phyloP scores from a whole-genome alignment of 2,113 vertebrate genomes.

The Poecilia latipinna region DNA sequence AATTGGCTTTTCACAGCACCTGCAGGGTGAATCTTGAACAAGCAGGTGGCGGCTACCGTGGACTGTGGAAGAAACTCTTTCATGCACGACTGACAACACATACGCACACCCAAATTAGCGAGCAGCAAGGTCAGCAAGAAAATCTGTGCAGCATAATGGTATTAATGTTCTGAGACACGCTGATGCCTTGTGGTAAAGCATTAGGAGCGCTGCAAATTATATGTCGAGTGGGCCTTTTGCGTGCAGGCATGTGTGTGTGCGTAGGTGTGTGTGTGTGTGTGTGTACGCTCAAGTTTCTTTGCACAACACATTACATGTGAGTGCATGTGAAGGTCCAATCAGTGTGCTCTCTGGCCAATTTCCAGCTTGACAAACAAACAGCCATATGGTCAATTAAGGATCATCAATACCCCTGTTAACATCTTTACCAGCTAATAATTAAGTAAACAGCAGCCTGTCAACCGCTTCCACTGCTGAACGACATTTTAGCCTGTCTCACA shows the following conservation, averaged over 20 bases:
- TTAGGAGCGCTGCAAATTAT: constrained; percentile 39
- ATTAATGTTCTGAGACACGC: constrained; percentile 50
- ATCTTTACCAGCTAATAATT: constrained; percentile 72
- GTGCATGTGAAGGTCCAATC: constrained; percentile 24
- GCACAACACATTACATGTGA: constrained; percentile 17
- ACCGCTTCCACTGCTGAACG: constrained; percentile 40
- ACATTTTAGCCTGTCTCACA: constrained; percentile 26
- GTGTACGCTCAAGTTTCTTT: not conserved
- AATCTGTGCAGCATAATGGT: constrained; percentile 29
- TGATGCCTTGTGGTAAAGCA: constrained; percentile 47
- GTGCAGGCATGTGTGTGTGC: not conserved
- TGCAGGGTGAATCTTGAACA: constrained; percentile 27
- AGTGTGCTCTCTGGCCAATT: constrained; percentile 48
- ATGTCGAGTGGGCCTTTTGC: constrained; percentile 19
- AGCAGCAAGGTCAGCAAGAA: constrained; percentile 46
- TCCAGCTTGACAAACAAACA: constrained; percentile 67
- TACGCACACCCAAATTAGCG: constrained; percentile 14
- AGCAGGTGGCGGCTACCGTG: constrained; percentile 21
- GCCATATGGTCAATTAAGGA: constrained; percentile 80
- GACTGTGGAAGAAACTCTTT: not conserved
- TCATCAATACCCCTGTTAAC: constrained; percentile 74
- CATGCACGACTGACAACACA: constrained; percentile 10
- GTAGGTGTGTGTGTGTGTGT: not conserved
- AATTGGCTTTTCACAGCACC: constrained; percentile 36
- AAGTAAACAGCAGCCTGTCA: constrained; percentile 69